Evolutionary conservation across 2,797 vertebrate species (phyloP), one percentile per base, ranked within the genome.

Genomic region (Distichodus sexfasciatus): DNA sequence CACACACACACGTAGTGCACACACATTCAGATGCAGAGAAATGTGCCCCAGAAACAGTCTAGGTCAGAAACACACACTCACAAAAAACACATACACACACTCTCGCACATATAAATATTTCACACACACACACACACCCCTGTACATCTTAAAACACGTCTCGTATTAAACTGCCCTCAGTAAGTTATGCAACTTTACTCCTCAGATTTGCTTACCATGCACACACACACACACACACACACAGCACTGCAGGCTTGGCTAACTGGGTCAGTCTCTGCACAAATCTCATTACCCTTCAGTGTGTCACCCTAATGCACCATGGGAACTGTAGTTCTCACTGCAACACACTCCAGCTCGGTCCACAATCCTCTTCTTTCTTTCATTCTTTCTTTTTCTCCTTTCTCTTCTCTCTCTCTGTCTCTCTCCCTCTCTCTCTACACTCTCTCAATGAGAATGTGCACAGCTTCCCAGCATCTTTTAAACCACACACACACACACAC

Each of bases 221-320:
- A 51, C 11, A 14, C 51, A 38, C 60, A 54, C 73, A 61, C 57
- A 41, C 28, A 46, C 48, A 51, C 62, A 50, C 54, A 44, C 68
- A 60, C 57, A 17, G 29, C 19, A 33, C 71, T 79, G 74, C 68
- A 14, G 74, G 70, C 59, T 63, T 67, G 71, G 61, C 68, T 73
- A 79, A 67, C 70, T 79, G 77, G 74, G 71, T 79, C 77, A 76
- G 63, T 57, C 66, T 65, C 54, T 71, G 57, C 62, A 74, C 70
- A 71, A 74, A 74, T 79, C 77, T 76, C 71, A 76, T 79, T 79
- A 74, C 70, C 62, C 53, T 29, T 70, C 59, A 67, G 41, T 55
- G 23, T 76, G 66, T 71, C 59, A 71, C 65, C 47, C 62, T 68
- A 51, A 63, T 66, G 67, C 68, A 76, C 43, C 75, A 64, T 75